Evolutionary conservation across 2,797 vertebrate genomes (phyloP), one percentile per base, ranked within the genome.

Genomic region (Lateolabrax maculatus): DNA sequence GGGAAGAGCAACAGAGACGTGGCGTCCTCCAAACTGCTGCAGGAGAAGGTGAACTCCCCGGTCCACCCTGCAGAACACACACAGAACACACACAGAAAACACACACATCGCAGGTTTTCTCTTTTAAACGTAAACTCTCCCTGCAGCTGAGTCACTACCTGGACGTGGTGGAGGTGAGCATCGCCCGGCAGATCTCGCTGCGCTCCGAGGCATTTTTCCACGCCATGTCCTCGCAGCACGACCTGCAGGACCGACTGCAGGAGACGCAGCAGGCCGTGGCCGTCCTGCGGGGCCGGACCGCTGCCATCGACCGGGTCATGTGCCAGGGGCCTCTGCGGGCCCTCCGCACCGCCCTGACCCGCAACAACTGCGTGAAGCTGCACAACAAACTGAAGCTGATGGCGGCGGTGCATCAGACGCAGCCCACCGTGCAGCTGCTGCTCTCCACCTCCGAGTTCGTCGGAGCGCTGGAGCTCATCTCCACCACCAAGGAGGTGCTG

Each of bases 151-250:
- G 97, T 90, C 98, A 99, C 95, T 99, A 99, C 91, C 95, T 99
- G 94, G 98, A 99, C 60, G 97, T 99, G 71, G 97, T 99, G 93
- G 98, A 99, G 95, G 98, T 99, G 87, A 99, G 98, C 94, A 99
- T 99, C 71, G 98, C 98, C 53, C 97, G 97, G 60, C 98, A 99
- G 95, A 99, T 99, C 94, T 99, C 98, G 2, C 95, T 98, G 73
- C 98, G 98, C 92, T 99, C 98, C 1, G 98, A 99, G 85, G 98
- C 98, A 2, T 99, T 99, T 91, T 99, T 99, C 87, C 98, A 99
- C 81, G 98, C 98, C 91, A 98, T 99, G 98, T 98, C 98, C 69
- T 99, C 98, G 44, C 98, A 99, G 93, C 98, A 98, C 23, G 97
- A 99, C 85, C 95, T 99, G 88, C 98, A 99, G 96, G 98, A 99